A percentile compares a stretch with the other conserved stretches of the same genome.
Evolutionary conservation across 2,888 invertebrate species (phyloP).

Genomic region (Trachelus troglodyta): DNA sequence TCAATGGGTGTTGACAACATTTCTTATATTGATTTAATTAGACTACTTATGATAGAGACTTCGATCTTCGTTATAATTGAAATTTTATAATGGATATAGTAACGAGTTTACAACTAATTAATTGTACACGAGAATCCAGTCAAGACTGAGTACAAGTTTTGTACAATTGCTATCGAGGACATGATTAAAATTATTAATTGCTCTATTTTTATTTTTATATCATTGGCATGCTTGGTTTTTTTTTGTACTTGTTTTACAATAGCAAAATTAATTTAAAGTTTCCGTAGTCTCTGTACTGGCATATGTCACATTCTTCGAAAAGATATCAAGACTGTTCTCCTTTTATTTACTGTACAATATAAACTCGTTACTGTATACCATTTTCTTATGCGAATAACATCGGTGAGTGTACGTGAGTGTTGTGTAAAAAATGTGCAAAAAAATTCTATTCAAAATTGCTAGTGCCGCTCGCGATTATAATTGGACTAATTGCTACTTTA

Average conservation of each 20-base stretch:
- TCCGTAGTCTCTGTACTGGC: not conserved
- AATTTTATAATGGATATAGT: not conserved
- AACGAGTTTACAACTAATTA: not conserved
- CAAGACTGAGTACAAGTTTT: not conserved
- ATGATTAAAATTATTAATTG: not conserved
- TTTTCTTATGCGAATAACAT: not conserved
- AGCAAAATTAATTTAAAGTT: not conserved
- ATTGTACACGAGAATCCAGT: not conserved
- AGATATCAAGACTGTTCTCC: not conserved
- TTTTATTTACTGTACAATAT: constrained; percentile 30
- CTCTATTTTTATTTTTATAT: not conserved
- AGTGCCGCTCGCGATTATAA: constrained; percentile 11
- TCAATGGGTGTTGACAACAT: not conserved
- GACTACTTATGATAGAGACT: not conserved
- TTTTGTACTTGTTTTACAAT: constrained; percentile 12
- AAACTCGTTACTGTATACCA: constrained; percentile 7
- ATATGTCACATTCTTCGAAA: not conserved
- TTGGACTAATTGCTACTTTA: not conserved
- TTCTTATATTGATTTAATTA: not conserved
- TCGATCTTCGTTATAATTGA: not conserved
- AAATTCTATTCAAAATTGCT: constrained; percentile 43
- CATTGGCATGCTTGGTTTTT: not conserved
- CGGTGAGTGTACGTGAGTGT: not conserved
- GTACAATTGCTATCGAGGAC: not conserved
- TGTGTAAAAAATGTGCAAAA: constrained; percentile 58